phyloP scores from a whole-genome alignment of 1,140 invertebrate genomes.

The Schlechtendalia chinensis region DNA sequence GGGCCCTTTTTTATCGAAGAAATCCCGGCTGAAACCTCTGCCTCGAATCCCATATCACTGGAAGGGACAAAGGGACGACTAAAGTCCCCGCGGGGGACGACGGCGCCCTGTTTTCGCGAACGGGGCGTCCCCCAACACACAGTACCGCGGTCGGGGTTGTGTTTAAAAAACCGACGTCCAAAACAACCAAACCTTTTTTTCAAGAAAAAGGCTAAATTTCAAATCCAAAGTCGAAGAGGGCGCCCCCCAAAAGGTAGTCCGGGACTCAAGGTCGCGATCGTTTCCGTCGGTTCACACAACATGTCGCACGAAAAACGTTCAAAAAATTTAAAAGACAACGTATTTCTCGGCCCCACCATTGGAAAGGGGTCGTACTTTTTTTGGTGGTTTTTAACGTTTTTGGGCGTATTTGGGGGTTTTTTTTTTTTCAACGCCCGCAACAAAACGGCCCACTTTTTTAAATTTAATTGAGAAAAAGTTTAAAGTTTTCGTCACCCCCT shows the following conservation, averaged over 20 bases:
- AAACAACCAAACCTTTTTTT: slow-evolving; percentile 91
- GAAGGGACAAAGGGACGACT: slow-evolving; percentile 92
- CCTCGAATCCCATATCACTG: slow-evolving; percentile 77
- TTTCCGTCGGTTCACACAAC: no score
- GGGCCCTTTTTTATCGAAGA: slow-evolving; percentile 94
- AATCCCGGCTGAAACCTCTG: slow-evolving; percentile 85
- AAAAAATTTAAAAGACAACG: no score
- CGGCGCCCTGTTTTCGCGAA: slow-evolving; percentile 85
- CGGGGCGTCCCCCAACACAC: slow-evolving; percentile 81
- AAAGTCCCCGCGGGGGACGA: slow-evolving; percentile 93
- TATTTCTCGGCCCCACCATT: no score
- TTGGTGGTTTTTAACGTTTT: no score
- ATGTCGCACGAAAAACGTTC: no score
- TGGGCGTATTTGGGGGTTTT: no score
- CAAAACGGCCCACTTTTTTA: no score
- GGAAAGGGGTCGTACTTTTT: no score
- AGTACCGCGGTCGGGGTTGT: slow-evolving; percentile 94
- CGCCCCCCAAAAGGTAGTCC: slow-evolving; percentile 86
- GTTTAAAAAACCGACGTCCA: slow-evolving; percentile 94
- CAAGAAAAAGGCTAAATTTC: slow-evolving; percentile 89
- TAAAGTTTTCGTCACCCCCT: no score
- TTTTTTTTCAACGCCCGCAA: no score
- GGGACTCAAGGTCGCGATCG: slow-evolving; percentile 70
- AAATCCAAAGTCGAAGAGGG: slow-evolving; percentile 93
- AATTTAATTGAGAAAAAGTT: no score